Percentiles rank a stretch among this genome's conserved stretches.
These are phyloP conservation scores for Alca torda DNA, from an alignment of 2,797 vertebrate genomes.

Conservation along the genomic window DNA sequence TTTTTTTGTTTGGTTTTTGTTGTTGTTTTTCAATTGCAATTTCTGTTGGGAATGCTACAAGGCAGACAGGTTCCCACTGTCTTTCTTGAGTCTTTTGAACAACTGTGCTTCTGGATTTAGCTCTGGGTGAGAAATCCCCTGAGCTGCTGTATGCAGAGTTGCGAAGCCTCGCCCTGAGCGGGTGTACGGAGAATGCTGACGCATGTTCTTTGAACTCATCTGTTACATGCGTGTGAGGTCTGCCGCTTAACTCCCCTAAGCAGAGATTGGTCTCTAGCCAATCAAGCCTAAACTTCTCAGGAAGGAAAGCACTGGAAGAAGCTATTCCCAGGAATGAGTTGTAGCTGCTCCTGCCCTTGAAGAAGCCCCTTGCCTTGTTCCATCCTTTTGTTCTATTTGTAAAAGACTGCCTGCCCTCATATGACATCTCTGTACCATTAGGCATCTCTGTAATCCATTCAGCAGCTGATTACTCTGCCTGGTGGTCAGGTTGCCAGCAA, in stretches of 20 bases:
- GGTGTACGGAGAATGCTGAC: neutral
- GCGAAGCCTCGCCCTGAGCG: neutral
- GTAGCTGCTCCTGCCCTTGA: neutral
- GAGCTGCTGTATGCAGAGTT: neutral
- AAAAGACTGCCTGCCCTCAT: neutral
- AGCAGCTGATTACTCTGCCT: neutral
- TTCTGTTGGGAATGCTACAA: accelerated
- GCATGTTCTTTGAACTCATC: neutral
- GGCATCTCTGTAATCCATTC: neutral
- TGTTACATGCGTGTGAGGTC: neutral
- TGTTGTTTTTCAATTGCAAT: neutral
- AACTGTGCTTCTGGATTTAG: slow-evolving; percentile 27
- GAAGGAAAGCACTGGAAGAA: neutral
- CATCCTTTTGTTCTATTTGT: neutral
- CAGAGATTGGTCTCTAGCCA: neutral
- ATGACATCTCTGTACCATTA: neutral
- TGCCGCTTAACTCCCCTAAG: neutral
- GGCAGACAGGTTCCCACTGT: neutral
- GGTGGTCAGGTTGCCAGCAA: neutral
- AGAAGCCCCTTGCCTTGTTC: neutral
- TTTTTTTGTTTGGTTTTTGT: neutral
- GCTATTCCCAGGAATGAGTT: neutral
- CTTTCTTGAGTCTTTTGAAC: neutral
- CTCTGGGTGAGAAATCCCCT: neutral
- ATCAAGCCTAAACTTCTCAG: neutral